Percentiles rank a stretch among this genome's conserved stretches.
phyloP scores from a whole-genome alignment of 2,888 invertebrate genomes.

The Chelonus formosanus region DNA sequence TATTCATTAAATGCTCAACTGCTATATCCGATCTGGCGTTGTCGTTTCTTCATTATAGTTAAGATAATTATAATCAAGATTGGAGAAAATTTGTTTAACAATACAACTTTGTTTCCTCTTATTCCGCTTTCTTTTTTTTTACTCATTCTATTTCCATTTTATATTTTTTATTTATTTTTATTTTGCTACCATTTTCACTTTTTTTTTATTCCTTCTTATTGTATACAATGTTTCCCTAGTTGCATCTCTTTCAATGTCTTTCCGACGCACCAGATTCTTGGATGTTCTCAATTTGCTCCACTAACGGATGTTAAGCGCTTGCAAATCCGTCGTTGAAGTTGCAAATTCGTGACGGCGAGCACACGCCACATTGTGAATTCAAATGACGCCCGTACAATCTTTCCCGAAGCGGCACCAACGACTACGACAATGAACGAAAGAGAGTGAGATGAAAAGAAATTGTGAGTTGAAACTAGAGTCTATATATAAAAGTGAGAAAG shows the following conservation, averaged over 20 bases:
- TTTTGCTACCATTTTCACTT: neutral
- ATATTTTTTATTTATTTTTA: constrained; percentile 5
- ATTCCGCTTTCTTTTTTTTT: too few relatives aligned
- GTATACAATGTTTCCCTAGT: neutral
- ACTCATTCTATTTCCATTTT: neutral
- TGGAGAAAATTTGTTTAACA: constrained; percentile 9
- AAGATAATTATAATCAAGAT: too few relatives aligned
- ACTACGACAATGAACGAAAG: constrained; percentile 11
- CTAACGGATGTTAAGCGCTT: constrained; percentile 32
- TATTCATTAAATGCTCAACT: too few relatives aligned
- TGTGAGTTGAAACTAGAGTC: neutral
- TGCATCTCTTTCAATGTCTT: neutral
- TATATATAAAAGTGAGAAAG: constrained; percentile 4
- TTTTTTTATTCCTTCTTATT: constrained; percentile 9
- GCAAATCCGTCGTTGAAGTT: constrained; percentile 35
- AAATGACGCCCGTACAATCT: constrained; percentile 30
- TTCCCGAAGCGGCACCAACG: constrained; percentile 13
- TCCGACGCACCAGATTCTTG: constrained; percentile 16
- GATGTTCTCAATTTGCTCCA: constrained; percentile 31
- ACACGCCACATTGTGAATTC: constrained; percentile 29
- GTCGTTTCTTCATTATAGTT: too few relatives aligned
- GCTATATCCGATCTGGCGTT: too few relatives aligned
- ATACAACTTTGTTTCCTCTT: neutral
- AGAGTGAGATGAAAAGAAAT: neutral
- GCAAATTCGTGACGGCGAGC: constrained; percentile 22